phyloP scores from a whole-genome alignment of 2,888 invertebrate species.

The Xanthorhoe designata region DNA sequence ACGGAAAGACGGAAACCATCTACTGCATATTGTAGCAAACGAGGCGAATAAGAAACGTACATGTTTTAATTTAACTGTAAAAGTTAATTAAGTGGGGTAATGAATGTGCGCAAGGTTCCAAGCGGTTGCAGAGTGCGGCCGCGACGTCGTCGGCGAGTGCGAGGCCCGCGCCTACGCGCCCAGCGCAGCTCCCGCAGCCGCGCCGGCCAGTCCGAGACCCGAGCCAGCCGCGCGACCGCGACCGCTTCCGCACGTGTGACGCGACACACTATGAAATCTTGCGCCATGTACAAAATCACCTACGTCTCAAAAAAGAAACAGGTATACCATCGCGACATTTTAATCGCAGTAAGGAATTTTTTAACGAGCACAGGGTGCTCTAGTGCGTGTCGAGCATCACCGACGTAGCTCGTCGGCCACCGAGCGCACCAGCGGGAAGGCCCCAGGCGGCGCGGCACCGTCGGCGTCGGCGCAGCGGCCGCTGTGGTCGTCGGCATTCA shows the following conservation, averaged over 20 bases:
- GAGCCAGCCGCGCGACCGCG: constrained; percentile 16
- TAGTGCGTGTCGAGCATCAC: neutral
- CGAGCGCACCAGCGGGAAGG: constrained; percentile 49
- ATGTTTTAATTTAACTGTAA: constrained; percentile 72
- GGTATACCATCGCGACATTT: constrained; percentile 50
- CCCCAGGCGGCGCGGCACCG: constrained; percentile 48
- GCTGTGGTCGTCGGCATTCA: constrained; percentile 92
- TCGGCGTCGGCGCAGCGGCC: constrained; percentile 76
- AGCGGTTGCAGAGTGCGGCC: constrained; percentile 41
- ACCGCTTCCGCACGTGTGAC: constrained; percentile 34
- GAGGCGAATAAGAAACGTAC: constrained; percentile 60
- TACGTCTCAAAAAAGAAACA: constrained; percentile 77
- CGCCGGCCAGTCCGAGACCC: constrained; percentile 12
- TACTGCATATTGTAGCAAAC: constrained; percentile 54
- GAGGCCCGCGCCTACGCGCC: constrained; percentile 33
- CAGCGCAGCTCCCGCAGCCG: constrained; percentile 37
- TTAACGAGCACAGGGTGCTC: neutral
- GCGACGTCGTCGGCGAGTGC: constrained; percentile 29
- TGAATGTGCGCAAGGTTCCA: constrained; percentile 64
- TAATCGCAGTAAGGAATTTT: neutral
- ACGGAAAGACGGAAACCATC: constrained; percentile 71
- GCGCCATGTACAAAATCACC: constrained; percentile 81
- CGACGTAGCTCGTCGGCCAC: constrained; percentile 32
- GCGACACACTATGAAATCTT: constrained; percentile 68
- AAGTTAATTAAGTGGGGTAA: constrained; percentile 72